Evolutionary conservation across 1,140 invertebrate species (phyloP), one percentile per base, ranked within the genome.

Genomic region (Bombus ignitus): DNA sequence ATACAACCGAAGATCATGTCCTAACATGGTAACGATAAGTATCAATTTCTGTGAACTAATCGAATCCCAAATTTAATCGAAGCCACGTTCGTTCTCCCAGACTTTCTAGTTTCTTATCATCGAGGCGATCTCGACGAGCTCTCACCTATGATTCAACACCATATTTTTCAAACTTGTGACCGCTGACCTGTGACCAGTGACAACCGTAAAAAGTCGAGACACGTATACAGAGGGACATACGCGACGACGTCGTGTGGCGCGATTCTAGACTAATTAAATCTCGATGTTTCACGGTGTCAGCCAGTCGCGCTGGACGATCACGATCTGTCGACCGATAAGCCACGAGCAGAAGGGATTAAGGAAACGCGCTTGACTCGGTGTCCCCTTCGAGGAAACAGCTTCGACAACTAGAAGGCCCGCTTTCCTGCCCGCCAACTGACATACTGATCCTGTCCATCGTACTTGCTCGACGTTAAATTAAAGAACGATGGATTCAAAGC

Each of bases 291-390:
- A 83, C 68, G 74, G 85, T 83, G 74, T 78, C 85, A 84, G 68
- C 28, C 66, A 66, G 35, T n/a, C 73, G 68, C 81, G 47, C 57
- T 35, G 85, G 42, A 32, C 68, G 81, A 87, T 87, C 85, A 83
- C 85, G 85, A 87, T 87, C 85, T 83, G 85, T 83, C 81, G 68
- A 25, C n/a, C 42, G 85, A 87, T 87, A 87, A 83, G 81, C 59
- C 53, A 22, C 47, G 57, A 9, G 42, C 79, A 77, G 47, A 77
- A 71, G 81, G 85, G 81, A 87, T 87, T 87, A 87, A 83, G 85
- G 85, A 73, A 77, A 77, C 81, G 59, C n/a, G 65, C 66, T 77
- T 25, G 84, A 65, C 71, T 77, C 62, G 39, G 32, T 78, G 73
- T 77, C 74, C 59, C 68, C 66, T 53, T 78, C 80, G 42, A 72